A percentile compares a stretch with the other conserved stretches of the same genome.
Conservation (phyloP, 1,140 invertebrate species). For the Diploscapter pachys region DNA sequence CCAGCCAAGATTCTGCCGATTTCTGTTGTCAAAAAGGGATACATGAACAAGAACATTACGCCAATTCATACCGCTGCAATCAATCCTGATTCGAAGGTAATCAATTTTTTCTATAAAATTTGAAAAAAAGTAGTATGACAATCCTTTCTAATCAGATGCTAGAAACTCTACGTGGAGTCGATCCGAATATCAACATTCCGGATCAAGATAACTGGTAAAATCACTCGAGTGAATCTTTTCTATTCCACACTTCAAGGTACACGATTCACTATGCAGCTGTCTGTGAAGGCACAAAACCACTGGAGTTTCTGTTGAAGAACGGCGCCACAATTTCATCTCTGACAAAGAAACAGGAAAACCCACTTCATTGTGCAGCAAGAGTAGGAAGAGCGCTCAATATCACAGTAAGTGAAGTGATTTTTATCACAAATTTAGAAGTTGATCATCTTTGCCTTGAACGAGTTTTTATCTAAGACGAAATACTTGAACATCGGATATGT, state of each 20-base stretch:
- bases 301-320: constrained; percentile 61
- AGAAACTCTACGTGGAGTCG: constrained; percentile 57
- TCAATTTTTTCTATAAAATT: background rate
- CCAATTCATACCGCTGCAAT: constrained; percentile 65
- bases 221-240: no score
- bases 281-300: constrained; percentile 62
- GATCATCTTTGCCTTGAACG: no score
- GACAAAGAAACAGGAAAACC: constrained; percentile 60
- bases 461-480: no score
- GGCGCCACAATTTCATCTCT: constrained; percentile 31
- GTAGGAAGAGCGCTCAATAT: constrained; percentile 62
- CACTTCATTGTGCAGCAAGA: constrained; percentile 61
- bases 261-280: constrained; percentile 65
- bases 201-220: constrained; percentile 60
- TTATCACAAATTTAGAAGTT: no score
- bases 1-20: constrained; percentile 55
- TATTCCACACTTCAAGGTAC: background rate
- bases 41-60: constrained; percentile 60
- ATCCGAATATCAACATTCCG: constrained; percentile 61
- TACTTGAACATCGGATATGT: no score
- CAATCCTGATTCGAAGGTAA: constrained; percentile 63
- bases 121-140: no score
- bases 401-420: constrained; percentile 36
- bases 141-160: constrained; percentile 40
- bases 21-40: constrained; percentile 62